Evolutionary conservation across 2,888 invertebrate genomes (phyloP).

Genomic region (Lamproptera curius): DNA sequence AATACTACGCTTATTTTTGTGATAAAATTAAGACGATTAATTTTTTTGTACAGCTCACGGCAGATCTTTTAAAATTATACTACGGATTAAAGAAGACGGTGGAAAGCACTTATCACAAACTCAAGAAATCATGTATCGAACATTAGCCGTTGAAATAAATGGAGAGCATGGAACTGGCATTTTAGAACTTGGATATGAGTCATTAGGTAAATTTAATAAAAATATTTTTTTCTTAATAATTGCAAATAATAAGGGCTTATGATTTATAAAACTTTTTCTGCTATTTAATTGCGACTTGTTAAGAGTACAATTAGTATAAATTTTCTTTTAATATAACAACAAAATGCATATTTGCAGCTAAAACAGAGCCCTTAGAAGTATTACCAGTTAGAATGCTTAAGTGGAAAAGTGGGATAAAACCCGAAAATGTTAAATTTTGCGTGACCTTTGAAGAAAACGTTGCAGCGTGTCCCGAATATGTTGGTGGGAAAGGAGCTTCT

Average conservation of each 20-base stretch:
- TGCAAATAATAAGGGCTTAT: too few species aligned
- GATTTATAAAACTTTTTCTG: too few species aligned
- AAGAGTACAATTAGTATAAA: too few species aligned
- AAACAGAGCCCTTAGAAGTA: conserved; percentile 29
- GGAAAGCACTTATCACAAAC: conserved; percentile 49
- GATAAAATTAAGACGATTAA: too few species aligned
- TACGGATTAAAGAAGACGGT: conserved; percentile 45
- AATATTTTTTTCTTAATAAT: too few species aligned
- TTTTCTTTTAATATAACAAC: too few species aligned
- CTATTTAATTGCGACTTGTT: too few species aligned
- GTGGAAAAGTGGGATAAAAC: conserved; percentile 42
- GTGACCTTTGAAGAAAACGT: conserved; percentile 61
- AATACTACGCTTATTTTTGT: too few species aligned
- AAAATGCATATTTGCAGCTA: conserved; percentile 24
- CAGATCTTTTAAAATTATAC: conserved; percentile 41
- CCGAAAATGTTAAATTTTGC: conserved; percentile 48
- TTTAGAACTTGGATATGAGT: conserved; percentile 52
- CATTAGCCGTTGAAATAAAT: conserved; percentile 45
- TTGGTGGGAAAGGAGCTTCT: conserved; percentile 90
- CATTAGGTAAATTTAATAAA: conserved; percentile 43
- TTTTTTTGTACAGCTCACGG: conserved; percentile 34
- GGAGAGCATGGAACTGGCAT: conserved; percentile 51
- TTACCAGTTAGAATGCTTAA: conserved; percentile 41
- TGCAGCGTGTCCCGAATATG: conserved; percentile 74
- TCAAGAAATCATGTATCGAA: conserved; percentile 42